Conservation (phyloP, 2,888 invertebrate genomes). For the Entomobrya proxima region DNA sequence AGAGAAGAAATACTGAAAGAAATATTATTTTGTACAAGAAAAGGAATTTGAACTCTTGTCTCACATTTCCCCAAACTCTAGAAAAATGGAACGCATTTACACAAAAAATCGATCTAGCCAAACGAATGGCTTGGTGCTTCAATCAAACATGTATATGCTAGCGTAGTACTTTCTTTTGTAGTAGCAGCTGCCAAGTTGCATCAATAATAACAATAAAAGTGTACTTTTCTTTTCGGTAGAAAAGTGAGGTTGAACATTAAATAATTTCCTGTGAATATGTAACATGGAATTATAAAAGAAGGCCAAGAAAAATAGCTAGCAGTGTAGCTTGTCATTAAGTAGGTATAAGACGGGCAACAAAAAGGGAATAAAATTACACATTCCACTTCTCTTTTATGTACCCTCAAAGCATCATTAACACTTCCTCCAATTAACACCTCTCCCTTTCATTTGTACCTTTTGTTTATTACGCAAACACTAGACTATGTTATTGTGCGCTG, state of each 20-base stretch:
- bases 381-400: conserved; percentile 52
- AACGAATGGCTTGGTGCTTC: too few relatives aligned
- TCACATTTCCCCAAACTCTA: neutral
- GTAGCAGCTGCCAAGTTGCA: neutral
- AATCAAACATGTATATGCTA: too few relatives aligned
- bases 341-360: neutral
- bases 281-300: neutral
- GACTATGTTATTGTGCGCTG: neutral
- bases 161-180: neutral
- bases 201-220: neutral
- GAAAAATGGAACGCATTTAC: too few relatives aligned
- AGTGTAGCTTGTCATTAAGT: neutral
- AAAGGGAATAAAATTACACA: conserved; percentile 40
- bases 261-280: neutral
- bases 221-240: neutral
- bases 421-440: conserved; percentile 67
- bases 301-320: neutral
- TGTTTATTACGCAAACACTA: conserved; percentile 2
- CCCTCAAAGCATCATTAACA: conserved; percentile 66
- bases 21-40: conserved; percentile 7
- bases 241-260: neutral
- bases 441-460: conserved; percentile 38
- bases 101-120: too few relatives aligned
- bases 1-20: conserved; percentile 18
- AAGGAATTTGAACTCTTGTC: neutral